These are phyloP conservation scores for Heliconius hortense DNA, from an alignment of 2,888 invertebrate species.

Conservation along the genomic window DNA sequence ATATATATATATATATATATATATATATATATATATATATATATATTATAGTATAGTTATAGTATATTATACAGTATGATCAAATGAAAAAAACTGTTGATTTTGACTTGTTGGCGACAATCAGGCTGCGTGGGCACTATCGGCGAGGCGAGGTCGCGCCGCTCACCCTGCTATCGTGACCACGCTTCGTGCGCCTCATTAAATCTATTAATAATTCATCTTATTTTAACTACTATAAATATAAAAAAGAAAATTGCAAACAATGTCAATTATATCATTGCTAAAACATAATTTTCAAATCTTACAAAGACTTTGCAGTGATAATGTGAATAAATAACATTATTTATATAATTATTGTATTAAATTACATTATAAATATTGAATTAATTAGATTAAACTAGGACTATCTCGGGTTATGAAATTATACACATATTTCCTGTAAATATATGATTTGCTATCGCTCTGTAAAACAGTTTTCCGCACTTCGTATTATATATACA, in stretches of 20 bases:
- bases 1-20: no score
- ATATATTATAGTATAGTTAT: no score
- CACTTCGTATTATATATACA: conserved; percentile 28
- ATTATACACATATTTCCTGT: conserved; percentile 27
- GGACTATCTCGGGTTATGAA: conserved; percentile 25
- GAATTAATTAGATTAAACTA: conserved; percentile 29
- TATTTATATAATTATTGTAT: conserved; percentile 26
- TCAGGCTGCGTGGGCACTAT: conserved; percentile 80
- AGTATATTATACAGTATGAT: conserved; percentile 39
- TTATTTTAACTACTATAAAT: conserved; percentile 55
- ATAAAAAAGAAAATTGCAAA: background rate
- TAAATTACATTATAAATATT: conserved; percentile 23
- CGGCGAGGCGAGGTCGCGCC: conserved; percentile 70
- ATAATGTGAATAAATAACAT: background rate
- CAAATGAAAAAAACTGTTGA: conserved; percentile 54
- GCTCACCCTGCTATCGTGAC: conserved; percentile 75
- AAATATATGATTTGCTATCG: conserved; percentile 58
- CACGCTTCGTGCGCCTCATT: conserved; percentile 66
- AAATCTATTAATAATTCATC: conserved; percentile 78
- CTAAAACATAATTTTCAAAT: background rate
- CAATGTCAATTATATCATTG: background rate
- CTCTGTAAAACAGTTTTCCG: conserved; percentile 68
- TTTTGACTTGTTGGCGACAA: conserved; percentile 72
- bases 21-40: no score
- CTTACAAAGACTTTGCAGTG: background rate